Evolutionary conservation across 2,113 vertebrate genomes (phyloP), one percentile per base, ranked within the genome.

Genomic region (Cyanoramphus novaezelandiae): DNA sequence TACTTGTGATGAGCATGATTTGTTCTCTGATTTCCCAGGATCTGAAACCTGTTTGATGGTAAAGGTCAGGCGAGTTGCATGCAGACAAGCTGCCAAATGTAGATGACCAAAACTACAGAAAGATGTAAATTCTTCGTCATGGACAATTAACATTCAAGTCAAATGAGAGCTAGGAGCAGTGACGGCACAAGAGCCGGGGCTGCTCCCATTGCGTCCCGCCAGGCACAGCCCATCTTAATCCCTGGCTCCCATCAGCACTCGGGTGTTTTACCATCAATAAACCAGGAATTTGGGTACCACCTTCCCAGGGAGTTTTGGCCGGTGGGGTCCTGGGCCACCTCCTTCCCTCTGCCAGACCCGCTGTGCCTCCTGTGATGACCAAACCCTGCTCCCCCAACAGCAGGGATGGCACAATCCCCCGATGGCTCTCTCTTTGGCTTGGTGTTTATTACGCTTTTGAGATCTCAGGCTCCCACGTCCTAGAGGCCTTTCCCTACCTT

Each of bases 91-190:
- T 84, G 77, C 50, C 24, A 17, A 15, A 55, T 59, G 53, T 2
- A 63, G 88, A 50, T 2, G 2, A 33, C 25, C 69, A 46, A 41
- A 57, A 50, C 62, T 1, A 1, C 69, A 23, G 85, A 75, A 82
- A 72, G 29, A 84, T 17, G 63, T 46, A 84, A 78, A 93, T 90
- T 72, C 90, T 41, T 63, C 76, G 69, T 35, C 65, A 79, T 5
- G 52, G 65, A 86, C 90, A 90, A 92, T 88, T 93, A 96, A 76
- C 80, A 88, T 92, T 95, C 79, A 84, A 87, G 77, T 70, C 70
- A 25, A 82, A 94, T 84, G 67, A 82, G 69, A 90, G 53, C 47
- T 6, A 29, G 69, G 57, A 60, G 35, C 35, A 33, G 69, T 13
- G 71, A 90, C 33, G 84, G 55, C 11, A 17, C 9, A 7, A 0